A percentile compares a stretch with the other conserved stretches of the same genome.
phyloP scores from a whole-genome alignment of 2,888 invertebrate genomes.

The Dynastes maya region DNA sequence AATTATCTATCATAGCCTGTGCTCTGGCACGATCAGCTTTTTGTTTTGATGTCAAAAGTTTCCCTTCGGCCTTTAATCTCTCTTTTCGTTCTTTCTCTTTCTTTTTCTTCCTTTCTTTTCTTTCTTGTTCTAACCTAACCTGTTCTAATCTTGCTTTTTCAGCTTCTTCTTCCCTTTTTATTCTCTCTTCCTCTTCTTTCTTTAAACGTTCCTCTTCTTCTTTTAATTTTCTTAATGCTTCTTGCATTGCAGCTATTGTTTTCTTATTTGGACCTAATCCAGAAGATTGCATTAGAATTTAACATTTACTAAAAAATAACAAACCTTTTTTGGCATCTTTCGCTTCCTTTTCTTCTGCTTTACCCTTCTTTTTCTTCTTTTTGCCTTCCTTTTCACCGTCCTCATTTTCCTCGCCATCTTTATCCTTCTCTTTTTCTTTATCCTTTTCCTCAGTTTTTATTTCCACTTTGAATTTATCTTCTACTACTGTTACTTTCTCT shows the following conservation, averaged over 20 bases:
- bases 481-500: conserved; percentile 60
- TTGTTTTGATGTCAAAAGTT: conserved; percentile 93
- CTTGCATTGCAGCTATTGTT: conserved; percentile 93
- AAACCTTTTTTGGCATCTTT: conserved; percentile 75
- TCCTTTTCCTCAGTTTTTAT: conserved; percentile 66
- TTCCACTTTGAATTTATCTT: conserved; percentile 62
- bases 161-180: conserved; percentile 82
- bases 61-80: conserved; percentile 96
- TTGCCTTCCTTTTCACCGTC: conserved; percentile 66
- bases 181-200: conserved; percentile 86
- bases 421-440: conserved; percentile 62
- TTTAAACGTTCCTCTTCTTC: conserved; percentile 89
- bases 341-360: conserved; percentile 73
- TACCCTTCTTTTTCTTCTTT: conserved; percentile 70
- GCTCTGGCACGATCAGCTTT: conserved; percentile 92
- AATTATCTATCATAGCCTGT: conserved; percentile 89
- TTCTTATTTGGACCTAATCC: conserved; percentile 83
- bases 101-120: conserved; percentile 89
- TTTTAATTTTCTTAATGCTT: conserved; percentile 88
- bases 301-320: neutral
- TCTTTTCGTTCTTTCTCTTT: conserved; percentile 95
- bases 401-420: conserved; percentile 57
- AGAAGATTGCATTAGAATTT: conserved; percentile 56
- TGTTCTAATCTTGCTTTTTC: conserved; percentile 84
- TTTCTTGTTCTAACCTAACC: conserved; percentile 87